These are phyloP conservation scores for Thalassoma bifasciatum DNA, from an alignment of 2,113 vertebrate genomes.

Conservation along the genomic window DNA sequence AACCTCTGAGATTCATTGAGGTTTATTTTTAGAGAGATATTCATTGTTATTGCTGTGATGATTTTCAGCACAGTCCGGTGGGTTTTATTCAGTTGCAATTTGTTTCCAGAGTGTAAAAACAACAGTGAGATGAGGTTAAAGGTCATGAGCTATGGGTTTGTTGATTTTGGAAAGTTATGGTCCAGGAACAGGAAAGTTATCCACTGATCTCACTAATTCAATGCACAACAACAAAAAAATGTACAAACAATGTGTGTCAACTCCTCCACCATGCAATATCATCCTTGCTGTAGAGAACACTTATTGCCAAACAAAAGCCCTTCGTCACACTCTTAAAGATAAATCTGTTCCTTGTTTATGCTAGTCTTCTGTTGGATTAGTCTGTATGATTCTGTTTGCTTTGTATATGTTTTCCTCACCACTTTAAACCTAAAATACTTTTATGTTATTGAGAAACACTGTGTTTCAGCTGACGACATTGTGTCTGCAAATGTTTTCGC, in stretches of 20 bases:
- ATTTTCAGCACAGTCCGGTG: conserved; percentile 44
- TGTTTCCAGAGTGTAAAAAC: conserved; percentile 51
- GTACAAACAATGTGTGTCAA: no score
- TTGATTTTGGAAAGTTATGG: conserved; percentile 28
- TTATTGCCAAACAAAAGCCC: conserved; percentile 53
- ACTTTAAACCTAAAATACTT: conserved; percentile 58
- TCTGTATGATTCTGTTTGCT: conserved; percentile 59
- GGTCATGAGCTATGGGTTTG: conserved; percentile 24
- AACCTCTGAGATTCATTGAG: conserved; percentile 62
- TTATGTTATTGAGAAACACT: conserved; percentile 58
- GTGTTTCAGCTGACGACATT: conserved; percentile 44
- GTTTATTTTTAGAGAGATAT: conserved; percentile 67
- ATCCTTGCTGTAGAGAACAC: conserved; percentile 55
- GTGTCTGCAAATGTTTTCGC: conserved; percentile 43
- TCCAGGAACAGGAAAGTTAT: conserved; percentile 31
- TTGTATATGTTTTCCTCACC: conserved; percentile 34
- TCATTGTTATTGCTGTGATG: conserved; percentile 43
- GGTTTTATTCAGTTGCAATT: conserved; percentile 47
- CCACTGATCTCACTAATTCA: conserved; percentile 18
- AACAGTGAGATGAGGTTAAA: conserved; percentile 36
- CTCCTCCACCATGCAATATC: conserved; percentile 51
- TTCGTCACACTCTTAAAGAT: conserved; percentile 16
- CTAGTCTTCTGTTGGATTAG: conserved; percentile 67
- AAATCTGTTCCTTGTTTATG: conserved; percentile 69
- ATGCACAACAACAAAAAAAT: no score